phyloP scores from a whole-genome alignment of 2,888 invertebrate genomes.

The Smittia sp. region DNA sequence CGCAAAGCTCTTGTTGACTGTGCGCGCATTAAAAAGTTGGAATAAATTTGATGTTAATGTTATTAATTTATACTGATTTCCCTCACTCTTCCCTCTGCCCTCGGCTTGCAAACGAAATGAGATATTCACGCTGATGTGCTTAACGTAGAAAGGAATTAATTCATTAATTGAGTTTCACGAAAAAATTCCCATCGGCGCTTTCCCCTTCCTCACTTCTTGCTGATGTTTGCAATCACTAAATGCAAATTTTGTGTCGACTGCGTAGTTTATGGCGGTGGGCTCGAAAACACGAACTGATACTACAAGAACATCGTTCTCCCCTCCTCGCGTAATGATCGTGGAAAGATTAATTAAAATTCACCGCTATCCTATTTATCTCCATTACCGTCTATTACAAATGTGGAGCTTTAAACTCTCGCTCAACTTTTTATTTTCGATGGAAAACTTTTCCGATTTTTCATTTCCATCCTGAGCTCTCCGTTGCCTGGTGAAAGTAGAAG shows the following conservation, averaged over 20 bases:
- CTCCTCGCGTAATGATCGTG: background rate
- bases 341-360: slow-evolving; percentile 39
- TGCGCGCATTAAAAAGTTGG: slow-evolving; percentile 23
- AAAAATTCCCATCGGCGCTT: slow-evolving; percentile 15
- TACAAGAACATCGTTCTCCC: slow-evolving; percentile 14
- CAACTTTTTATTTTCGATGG: background rate
- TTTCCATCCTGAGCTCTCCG: background rate
- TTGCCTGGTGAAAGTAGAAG: background rate
- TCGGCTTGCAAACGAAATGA: background rate
- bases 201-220: background rate
- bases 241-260: slow-evolving; percentile 35
- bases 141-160: slow-evolving; percentile 22
- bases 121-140: slow-evolving; percentile 18
- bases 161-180: slow-evolving; percentile 34
- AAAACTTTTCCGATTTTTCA: slow-evolving; percentile 24
- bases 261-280: slow-evolving; percentile 26
- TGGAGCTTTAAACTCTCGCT: slow-evolving; percentile 15
- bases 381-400: slow-evolving; percentile 32
- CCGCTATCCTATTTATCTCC: slow-evolving; percentile 33
- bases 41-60: slow-evolving; percentile 12
- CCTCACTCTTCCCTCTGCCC: background rate
- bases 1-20: slow-evolving; percentile 17
- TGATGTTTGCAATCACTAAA: slow-evolving; percentile 36
- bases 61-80: slow-evolving; percentile 20
- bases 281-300: background rate